Conservation (phyloP, 2,888 invertebrate genomes). For the Neocrepidodera transversa region DNA sequence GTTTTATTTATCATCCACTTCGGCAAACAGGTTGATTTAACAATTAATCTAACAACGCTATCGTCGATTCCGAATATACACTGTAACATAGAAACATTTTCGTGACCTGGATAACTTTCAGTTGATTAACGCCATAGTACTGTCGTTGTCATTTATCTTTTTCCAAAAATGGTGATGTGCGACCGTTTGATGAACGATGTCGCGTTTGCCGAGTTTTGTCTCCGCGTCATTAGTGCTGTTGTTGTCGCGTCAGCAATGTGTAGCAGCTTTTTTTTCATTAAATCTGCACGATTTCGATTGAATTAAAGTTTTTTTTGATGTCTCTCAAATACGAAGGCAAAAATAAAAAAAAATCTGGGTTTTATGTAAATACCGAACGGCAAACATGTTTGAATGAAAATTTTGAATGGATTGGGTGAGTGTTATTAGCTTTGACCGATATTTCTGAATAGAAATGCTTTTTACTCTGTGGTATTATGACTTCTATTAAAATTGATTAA, state of each 20-base stretch:
- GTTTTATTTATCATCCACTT: too few relatives aligned
- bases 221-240: constrained; percentile 25
- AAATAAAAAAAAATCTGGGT: too few relatives aligned
- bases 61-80: constrained; percentile 6
- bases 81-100: constrained; percentile 22
- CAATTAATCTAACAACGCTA: too few relatives aligned
- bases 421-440: too few relatives aligned
- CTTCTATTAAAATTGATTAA: too few relatives aligned
- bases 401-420: too few relatives aligned
- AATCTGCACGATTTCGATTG: constrained; percentile 25
- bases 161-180: constrained; percentile 19
- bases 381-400: too few relatives aligned
- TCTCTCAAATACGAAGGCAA: too few relatives aligned
- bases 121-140: constrained; percentile 24
- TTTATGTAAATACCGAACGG: too few relatives aligned
- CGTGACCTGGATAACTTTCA: constrained; percentile 12
- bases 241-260: constrained; percentile 27
- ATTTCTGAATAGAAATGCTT: too few relatives aligned
- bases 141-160: constrained; percentile 27
- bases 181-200: constrained; percentile 23
- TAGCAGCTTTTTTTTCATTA: constrained; percentile 19
- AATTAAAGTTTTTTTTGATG: constrained; percentile 18
- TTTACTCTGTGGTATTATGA: too few relatives aligned
- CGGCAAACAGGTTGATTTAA: too few relatives aligned
- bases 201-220: constrained; percentile 16